These are phyloP conservation scores for Drosophila bocqueti DNA, from an alignment of 1,140 invertebrate genomes.

Conservation along the genomic window DNA sequence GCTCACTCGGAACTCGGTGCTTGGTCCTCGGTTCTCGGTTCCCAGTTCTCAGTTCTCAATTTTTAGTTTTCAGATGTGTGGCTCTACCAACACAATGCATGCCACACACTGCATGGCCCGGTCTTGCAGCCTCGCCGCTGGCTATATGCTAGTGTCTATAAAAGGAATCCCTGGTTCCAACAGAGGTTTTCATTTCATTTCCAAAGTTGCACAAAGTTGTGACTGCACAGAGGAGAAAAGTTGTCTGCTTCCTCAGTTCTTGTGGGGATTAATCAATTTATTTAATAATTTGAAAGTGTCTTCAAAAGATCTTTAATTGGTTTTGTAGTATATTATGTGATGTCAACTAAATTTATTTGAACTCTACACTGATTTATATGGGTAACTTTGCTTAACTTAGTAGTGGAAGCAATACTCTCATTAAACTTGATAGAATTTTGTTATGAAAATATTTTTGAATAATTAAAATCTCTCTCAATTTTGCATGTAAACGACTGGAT, in stretches of 20 bases:
- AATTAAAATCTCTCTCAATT: too few species aligned
- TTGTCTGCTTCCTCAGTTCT: background rate
- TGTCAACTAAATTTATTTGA: background rate
- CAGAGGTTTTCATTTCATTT: background rate
- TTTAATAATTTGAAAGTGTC: background rate
- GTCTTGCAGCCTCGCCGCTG: constrained; percentile 7
- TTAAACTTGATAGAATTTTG: background rate
- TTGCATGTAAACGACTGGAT: too few species aligned
- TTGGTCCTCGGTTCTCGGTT: background rate
- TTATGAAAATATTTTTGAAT: background rate
- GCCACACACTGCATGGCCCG: background rate
- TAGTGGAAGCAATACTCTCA: background rate
- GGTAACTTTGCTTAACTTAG: background rate
- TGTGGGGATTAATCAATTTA: background rate
- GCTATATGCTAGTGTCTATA: constrained; percentile 10
- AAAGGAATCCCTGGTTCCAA: constrained; percentile 7
- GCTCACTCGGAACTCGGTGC: constrained; percentile 7
- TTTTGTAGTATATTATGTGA: background rate
- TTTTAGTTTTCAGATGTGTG: constrained; percentile 15
- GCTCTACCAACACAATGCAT: constrained; percentile 22
- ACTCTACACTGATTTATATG: background rate
- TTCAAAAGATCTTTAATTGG: background rate
- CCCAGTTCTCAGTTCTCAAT: background rate
- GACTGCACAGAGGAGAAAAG: background rate
- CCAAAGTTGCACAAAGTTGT: constrained; percentile 8